Percentiles rank a stretch among this genome's conserved stretches.
Evolutionary conservation across 2,797 vertebrate genomes (phyloP).

Genomic region (Spondyliosoma cantharus): DNA sequence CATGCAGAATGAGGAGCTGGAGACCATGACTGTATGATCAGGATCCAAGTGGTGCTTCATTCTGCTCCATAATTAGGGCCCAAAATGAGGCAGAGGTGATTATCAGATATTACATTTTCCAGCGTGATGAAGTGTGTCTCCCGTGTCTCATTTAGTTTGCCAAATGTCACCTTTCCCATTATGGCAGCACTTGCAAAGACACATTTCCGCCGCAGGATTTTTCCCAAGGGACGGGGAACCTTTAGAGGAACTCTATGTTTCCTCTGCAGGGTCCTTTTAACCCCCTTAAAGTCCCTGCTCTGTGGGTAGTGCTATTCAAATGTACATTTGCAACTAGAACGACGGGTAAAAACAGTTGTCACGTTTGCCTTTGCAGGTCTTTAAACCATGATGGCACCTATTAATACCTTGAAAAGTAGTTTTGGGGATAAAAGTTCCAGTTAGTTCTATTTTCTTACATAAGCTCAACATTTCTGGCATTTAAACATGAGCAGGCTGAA

Average conservation of each 20-base stretch:
- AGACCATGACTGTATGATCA: background rate
- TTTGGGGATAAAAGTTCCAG: background rate
- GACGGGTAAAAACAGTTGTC: too few species aligned
- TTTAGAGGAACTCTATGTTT: too few species aligned
- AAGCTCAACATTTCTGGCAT: slow-evolving; percentile 21
- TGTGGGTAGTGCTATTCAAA: too few species aligned
- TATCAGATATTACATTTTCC: background rate
- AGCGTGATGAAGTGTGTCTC: background rate
- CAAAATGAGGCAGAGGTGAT: background rate
- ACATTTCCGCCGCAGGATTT: too few species aligned
- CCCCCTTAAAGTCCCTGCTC: too few species aligned
- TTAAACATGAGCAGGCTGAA: slow-evolving; percentile 20
- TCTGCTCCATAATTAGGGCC: background rate
- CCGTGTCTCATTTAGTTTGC: slow-evolving; percentile 4
- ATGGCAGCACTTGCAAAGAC: too few species aligned
- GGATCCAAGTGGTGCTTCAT: background rate
- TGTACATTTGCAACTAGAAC: too few species aligned
- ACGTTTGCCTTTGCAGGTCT: too few species aligned
- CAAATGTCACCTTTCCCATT: background rate
- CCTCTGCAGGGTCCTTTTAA: too few species aligned
- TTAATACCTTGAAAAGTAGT: too few species aligned
- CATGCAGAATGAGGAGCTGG: background rate
- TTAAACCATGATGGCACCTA: too few species aligned
- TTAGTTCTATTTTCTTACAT: slow-evolving; percentile 23
- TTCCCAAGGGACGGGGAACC: too few species aligned